Percentiles rank a stretch among this genome's conserved stretches.
phyloP scores from a whole-genome alignment of 1,140 invertebrate species.

The Aradophagus sp. region DNA sequence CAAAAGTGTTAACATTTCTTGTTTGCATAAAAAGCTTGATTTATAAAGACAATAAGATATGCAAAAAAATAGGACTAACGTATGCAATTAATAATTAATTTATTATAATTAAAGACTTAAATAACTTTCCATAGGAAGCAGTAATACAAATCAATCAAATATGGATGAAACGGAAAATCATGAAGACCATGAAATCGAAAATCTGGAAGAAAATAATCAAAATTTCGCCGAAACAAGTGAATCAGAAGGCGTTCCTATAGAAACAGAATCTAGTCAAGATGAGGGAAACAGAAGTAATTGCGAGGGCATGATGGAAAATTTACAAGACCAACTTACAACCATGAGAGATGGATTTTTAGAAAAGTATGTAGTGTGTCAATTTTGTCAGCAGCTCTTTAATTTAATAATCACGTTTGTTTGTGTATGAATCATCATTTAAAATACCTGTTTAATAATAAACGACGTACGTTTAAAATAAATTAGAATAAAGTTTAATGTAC shows the following conservation, averaged over 20 bases:
- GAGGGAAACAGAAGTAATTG: constrained; percentile 17
- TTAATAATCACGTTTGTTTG: constrained; percentile 1
- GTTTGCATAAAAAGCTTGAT: no score
- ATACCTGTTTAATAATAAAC: constrained; percentile 12
- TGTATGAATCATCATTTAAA: constrained; percentile 9
- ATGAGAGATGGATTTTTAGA: constrained; percentile 75
- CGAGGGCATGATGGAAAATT: constrained; percentile 71
- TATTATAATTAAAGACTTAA: no score
- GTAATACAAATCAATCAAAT: constrained; percentile 16
- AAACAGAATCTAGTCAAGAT: constrained; percentile 66
- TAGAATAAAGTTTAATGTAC: constrained; percentile 22
- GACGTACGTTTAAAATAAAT: constrained; percentile 12
- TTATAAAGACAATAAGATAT: no score
- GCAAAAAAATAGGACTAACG: no score
- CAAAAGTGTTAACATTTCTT: no score
- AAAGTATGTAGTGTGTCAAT: constrained; percentile 63
- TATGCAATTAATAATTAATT: no score
- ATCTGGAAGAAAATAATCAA: constrained; percentile 15
- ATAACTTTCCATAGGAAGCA: neutral
- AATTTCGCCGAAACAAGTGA: constrained; percentile 1
- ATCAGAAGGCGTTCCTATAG: constrained; percentile 63
- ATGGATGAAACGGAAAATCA: constrained; percentile 15
- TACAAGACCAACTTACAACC: constrained; percentile 73
- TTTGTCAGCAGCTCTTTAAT: no score
- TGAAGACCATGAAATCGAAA: constrained; percentile 18